phyloP scores from a whole-genome alignment of 2,888 invertebrate genomes.

The Cepaea hortensis region DNA sequence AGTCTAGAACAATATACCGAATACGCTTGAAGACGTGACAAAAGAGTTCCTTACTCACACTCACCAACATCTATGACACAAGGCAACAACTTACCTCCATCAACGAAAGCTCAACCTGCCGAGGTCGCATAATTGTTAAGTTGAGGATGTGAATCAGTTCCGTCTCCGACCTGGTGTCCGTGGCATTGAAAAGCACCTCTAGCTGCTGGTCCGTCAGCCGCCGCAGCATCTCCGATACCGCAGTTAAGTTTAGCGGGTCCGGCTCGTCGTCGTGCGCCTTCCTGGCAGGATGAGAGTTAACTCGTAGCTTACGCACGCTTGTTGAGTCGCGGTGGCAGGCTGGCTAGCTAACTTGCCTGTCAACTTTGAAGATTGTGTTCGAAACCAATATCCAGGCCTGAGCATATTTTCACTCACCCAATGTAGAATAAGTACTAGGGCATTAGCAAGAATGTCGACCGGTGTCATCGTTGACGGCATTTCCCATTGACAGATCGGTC shows the following conservation, averaged over 20 bases:
- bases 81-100: constrained; percentile 18
- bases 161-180: not conserved
- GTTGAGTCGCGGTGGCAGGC: not conserved
- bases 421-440: no score
- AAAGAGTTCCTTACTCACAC: not conserved
- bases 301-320: no score
- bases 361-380: no score
- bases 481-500: no score
- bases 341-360: not conserved
- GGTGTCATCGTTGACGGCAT: no score
- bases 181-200: constrained; percentile 5
- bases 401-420: no score
- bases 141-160: constrained; percentile 7
- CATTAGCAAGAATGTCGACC: no score
- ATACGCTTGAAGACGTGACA: not conserved
- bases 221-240: not conserved
- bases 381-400: no score
- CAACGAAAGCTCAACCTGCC: not conserved
- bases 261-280: not conserved
- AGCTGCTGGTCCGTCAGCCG: constrained; percentile 17
- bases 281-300: not conserved
- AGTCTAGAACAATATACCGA: no score
- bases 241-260: constrained; percentile 2
- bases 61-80: not conserved
- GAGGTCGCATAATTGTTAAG: constrained; percentile 1